Evolutionary conservation across 1,140 invertebrate genomes (phyloP).

Genomic region (Drosophila nikananu): DNA sequence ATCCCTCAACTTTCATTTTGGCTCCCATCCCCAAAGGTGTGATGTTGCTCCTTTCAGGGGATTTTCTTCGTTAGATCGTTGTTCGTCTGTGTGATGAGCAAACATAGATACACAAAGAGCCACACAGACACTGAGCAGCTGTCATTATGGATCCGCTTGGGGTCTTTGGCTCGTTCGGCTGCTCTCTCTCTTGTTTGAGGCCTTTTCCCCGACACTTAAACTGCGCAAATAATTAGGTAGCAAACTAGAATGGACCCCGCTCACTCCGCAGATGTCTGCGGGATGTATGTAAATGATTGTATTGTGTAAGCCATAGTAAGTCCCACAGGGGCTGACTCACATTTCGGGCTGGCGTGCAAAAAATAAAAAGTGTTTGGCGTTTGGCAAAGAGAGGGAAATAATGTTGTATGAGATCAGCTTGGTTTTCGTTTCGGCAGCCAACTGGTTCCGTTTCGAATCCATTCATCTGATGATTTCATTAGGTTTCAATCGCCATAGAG

Average conservation of each 20-base stretch:
- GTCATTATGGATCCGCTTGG: conserved; percentile 59
- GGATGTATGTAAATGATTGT: conserved; percentile 64
- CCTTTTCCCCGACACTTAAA: conserved; percentile 61
- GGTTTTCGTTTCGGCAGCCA: conserved; percentile 18
- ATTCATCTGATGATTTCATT: conserved; percentile 43
- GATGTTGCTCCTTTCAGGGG: conserved; percentile 2
- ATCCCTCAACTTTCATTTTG: background rate
- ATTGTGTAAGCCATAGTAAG: conserved; percentile 44
- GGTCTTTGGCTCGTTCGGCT: conserved; percentile 25
- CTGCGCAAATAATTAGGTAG: conserved; percentile 79
- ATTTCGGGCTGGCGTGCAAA: conserved; percentile 15
- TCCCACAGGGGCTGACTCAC: conserved; percentile 54
- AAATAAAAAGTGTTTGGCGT: conserved; percentile 16
- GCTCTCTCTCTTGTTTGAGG: conserved; percentile 13
- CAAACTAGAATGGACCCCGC: conserved; percentile 33
- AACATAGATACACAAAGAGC: conserved; percentile 29
- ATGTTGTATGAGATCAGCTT: conserved; percentile 55
- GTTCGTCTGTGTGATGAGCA: conserved; percentile 47
- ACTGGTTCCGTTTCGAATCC: conserved; percentile 38
- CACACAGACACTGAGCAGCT: conserved; percentile 20
- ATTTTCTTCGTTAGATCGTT: conserved; percentile 18
- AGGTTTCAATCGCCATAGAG: conserved; percentile 1
- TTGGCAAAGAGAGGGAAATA: conserved; percentile 25
- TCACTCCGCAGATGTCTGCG: conserved; percentile 44
- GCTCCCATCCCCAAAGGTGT: background rate